Evolutionary conservation across 2,888 invertebrate species (phyloP), one percentile per base, ranked within the genome.

Genomic region (Eupithecia dodoneata): DNA sequence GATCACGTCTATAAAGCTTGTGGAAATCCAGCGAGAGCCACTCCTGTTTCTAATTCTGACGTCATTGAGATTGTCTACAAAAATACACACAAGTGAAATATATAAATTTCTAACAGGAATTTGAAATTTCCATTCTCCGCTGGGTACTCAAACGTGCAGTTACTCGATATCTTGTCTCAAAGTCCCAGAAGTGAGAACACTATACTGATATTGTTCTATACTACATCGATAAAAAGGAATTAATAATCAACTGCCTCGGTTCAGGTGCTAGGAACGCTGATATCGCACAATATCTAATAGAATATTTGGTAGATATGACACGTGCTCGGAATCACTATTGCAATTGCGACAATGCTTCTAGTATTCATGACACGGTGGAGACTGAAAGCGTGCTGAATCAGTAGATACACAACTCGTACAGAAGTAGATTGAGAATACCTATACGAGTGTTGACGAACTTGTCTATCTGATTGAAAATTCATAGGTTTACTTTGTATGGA

Each of bases 261-360:
- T 78, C 78, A 73, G 75, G 73, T 76, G 75, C 49, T 69, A 63
- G 73, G 42, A 74, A 47, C 70, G 72, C 76, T 74, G 42, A 76
- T 74, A 74, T 70, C 70, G 72, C 71, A 73, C 71, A 76, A 76
- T 76, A 79, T 79, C 76, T 76, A 79, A 79, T 76, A 76, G 79
- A 79, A 79, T 79, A 79, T 79, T 79, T 76, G 79, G 76, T 79
- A 79, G 78, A 76, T 79, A 67, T 79, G 76, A 76, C 79, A 79
- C 79, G 79, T 79, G 79, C 63, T 76, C 74, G 45, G 79, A 79
- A 79, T 79, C 76, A 79, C 74, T 76, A 79, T 79, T 76, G 76
- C 79, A 74, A 79, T 79, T 79, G 79, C 72, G 76, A 79, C 79
- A 79, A 76, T 76, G 76, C 76, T 75, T 79, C 76, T 72, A 75